Percentiles rank a stretch among this genome's conserved stretches.
These are phyloP conservation scores for Dendronephthya gigantea DNA, from an alignment of 64 coral and sea anemone species.

Conservation along the genomic window DNA sequence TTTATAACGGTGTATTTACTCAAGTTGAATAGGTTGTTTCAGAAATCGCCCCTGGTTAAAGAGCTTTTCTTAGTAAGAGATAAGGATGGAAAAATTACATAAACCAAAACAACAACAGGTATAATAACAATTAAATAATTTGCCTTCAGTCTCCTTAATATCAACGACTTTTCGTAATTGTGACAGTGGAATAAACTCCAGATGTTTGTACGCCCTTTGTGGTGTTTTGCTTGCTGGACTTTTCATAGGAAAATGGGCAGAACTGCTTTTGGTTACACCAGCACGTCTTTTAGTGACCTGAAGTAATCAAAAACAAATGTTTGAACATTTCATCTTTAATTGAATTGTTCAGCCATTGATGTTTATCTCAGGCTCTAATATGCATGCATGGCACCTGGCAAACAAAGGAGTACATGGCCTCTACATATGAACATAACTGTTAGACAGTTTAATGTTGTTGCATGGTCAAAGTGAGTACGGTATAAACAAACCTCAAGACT, in stretches of 20 bases:
- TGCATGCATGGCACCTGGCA: no score
- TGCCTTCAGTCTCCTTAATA: conserved; percentile 91
- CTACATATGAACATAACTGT: no score
- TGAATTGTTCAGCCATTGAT: neutral
- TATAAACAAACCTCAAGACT: conserved; percentile 71
- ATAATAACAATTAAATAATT: no score
- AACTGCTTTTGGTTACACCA: conserved; percentile 52
- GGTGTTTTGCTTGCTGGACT: conserved; percentile 78
- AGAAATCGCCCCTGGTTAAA: no score
- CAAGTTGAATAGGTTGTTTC: no score
- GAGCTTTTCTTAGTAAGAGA: no score
- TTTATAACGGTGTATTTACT: no score
- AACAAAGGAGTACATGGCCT: no score
- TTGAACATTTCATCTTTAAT: neutral
- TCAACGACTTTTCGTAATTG: conserved; percentile 87
- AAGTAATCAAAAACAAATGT: neutral
- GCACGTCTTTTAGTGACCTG: conserved; percentile 92
- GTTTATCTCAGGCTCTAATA: neutral
- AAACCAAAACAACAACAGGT: no score
- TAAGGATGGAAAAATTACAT: no score
- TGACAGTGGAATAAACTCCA: conserved; percentile 62
- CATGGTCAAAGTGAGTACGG: no score
- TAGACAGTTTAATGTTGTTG: no score
- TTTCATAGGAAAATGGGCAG: conserved; percentile 60
- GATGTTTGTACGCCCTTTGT: conserved; percentile 85